These are phyloP conservation scores for Leptatherina wallacei DNA, from an alignment of 2,797 vertebrate genomes.

Conservation along the genomic window DNA sequence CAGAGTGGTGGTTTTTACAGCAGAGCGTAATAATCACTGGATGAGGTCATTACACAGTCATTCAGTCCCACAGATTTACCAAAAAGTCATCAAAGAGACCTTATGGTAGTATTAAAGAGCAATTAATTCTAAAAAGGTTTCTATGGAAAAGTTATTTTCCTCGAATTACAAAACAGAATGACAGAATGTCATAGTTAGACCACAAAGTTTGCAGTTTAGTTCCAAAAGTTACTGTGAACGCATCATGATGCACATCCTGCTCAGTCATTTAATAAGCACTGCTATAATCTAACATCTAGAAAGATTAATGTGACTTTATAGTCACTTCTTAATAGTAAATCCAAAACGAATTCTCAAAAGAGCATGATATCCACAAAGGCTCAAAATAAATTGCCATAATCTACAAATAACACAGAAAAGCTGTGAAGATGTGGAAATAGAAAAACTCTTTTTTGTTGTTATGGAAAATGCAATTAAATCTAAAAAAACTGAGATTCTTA, in stretches of 20 bases:
- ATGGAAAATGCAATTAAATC: too few relatives aligned
- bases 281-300: too few relatives aligned
- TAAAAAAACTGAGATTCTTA: too few relatives aligned
- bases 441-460: too few relatives aligned
- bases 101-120: constrained; percentile 43
- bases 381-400: background rate
- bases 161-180: constrained; percentile 8
- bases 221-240: constrained; percentile 15
- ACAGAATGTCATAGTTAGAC: constrained; percentile 12
- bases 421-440: too few relatives aligned
- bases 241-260: background rate
- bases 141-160: constrained; percentile 8
- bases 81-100: constrained; percentile 18
- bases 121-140: constrained; percentile 40
- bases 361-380: background rate
- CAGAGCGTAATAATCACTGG: constrained; percentile 47
- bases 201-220: constrained; percentile 12
- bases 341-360: background rate
- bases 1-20: constrained; percentile 49
- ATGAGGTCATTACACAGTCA: constrained; percentile 61
- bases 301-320: too few relatives aligned
- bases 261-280: background rate
- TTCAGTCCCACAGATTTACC: constrained; percentile 43
- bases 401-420: background rate
- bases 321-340: too few relatives aligned